A percentile compares a stretch with the other conserved stretches of the same genome.
These are phyloP conservation scores for Drosophila littoralis DNA, from an alignment of 1,140 invertebrate species.

Conservation along the genomic window DNA sequence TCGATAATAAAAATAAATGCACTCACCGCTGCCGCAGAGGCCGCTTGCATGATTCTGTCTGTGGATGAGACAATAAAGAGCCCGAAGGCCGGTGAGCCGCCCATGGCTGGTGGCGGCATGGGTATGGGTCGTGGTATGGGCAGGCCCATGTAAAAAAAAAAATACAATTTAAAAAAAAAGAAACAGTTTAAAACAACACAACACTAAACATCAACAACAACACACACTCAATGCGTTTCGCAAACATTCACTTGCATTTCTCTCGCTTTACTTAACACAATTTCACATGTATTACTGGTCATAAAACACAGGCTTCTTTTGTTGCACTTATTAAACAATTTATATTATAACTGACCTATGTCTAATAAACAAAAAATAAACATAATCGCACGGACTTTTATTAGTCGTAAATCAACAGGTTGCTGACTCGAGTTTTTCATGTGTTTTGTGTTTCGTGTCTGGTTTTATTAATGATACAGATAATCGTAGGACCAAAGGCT, in stretches of 20 bases:
- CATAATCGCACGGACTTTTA: slow-evolving; percentile 6
- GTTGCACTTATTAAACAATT: slow-evolving; percentile 46
- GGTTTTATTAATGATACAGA: too few species aligned
- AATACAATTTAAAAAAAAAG: slow-evolving; percentile 26
- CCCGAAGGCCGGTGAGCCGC: slow-evolving; percentile 88
- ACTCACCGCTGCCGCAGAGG: slow-evolving; percentile 97
- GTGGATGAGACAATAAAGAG: slow-evolving; percentile 99
- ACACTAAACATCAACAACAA: slow-evolving; percentile 52
- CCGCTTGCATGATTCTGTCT: slow-evolving; percentile 97
- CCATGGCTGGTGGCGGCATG: slow-evolving; percentile 85
- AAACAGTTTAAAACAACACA: slow-evolving; percentile 31
- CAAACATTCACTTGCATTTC: slow-evolving; percentile 61
- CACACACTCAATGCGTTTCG: slow-evolving; percentile 30
- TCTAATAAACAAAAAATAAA: slow-evolving; percentile 61
- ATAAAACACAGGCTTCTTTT: slow-evolving; percentile 38
- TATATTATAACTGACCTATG: slow-evolving; percentile 68
- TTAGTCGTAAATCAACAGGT: too few species aligned
- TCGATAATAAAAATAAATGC: slow-evolving; percentile 98
- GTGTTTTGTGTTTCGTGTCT: too few species aligned
- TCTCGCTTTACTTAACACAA: slow-evolving; percentile 64
- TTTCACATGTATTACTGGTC: slow-evolving; percentile 71
- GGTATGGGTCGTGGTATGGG: slow-evolving; percentile 89
- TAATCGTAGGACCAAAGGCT: too few species aligned
- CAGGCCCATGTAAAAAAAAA: slow-evolving; percentile 86
- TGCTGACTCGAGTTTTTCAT: slow-evolving; percentile 46